Base-by-base conservation (phyloP, 2,113 vertebrate genomes). In the Pteropus alecto region DNA sequence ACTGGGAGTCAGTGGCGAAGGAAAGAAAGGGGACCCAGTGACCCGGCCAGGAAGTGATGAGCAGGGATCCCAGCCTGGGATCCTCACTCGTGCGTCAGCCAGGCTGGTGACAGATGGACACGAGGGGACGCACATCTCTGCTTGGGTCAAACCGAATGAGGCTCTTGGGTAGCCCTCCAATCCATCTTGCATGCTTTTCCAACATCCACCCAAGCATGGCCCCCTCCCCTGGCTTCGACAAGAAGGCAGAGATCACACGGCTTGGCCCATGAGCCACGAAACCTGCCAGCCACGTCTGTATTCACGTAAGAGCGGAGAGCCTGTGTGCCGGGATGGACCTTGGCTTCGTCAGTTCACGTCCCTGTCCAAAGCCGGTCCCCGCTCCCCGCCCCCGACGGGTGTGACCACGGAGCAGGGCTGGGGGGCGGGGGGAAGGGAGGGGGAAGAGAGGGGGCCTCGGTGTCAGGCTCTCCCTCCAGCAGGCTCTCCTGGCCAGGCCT, bases 381-480 rank as follows among this genome's bases (percentile, higher is more conserved):
- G 51, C 33, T 26, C 56, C 22, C 22, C 15, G 51, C 15, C 51
- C 51, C 51, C 15, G 16, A 13, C 12, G 0, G 11, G 7, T 2
- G 6, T 12, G 33, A 43, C 12, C 12, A 1, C 2, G 2, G 35
- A 46, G 58, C 1, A 4, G 24, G 12, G 15, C 2, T 15, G 18
- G 21, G 48, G 35, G 7, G 18, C 16, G 48, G 35, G 7, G 46
- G 18, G 11, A 3, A 1, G 15, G 35, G 2, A 1, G 22, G 28
- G 14, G 63, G n/a, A 6, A 1, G 15, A 18, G 18, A 35, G 43
- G 78, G 51, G 26, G 26, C 7, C 21, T 43, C 5, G 3, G 3
- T 6, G 46, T 51, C n/a, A 9, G n/a, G 63, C 65, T 30, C 79
- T 28, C 15, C 19, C 13, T 73, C 9, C 4, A 24, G 74, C 3